Base-by-base conservation (phyloP, 1,140 invertebrate species). In the Calliopsis andreniformis region DNA sequence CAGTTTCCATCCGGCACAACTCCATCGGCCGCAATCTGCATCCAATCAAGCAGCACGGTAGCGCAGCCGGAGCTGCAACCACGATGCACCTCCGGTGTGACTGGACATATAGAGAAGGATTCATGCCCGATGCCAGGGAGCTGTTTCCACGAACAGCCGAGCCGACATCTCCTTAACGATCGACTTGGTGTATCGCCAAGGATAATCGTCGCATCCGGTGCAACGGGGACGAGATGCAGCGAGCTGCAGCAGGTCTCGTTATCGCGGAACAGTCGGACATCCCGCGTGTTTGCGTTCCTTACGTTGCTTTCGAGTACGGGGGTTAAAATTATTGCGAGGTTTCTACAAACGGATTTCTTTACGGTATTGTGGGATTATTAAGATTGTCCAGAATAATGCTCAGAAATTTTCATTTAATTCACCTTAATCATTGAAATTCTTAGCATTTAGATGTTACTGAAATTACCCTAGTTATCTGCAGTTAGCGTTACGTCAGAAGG, bases 141-240 rank as follows among this genome's bases (percentile, higher is more conserved):
- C 62, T 43, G n/a, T 43, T 88, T 87, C 87, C 80, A 75, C 78
- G 87, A 87, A 89, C 67, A 80, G 66, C 42, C 56, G 58, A 63
- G 73, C 70, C 82, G 80, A 86, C 86, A 82, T 79, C 79, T 75
- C 80, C 82, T 80, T 76, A 83, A 81, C 86, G 84, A 87, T 87
- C 84, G 77, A 67, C 69, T 72, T 53, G 47, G 66, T 87, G 80
- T 89, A 89, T 89, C 89, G 86, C 79, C 75, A 23, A 49, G 84
- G 85, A 89, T 89, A 89, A 89, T 88, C 81, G 78, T 88, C 80
- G 86, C 87, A 89, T 89, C 88, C 88, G 87, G 87, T 85, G 64
- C 39, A 39, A 39, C n/a, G 58, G 30, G 18, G 78, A 77, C 58
- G 55, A 77, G 79, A 68, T 43, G 53, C 59, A 67, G 6, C 23